These are phyloP conservation scores for Athalia circularis DNA, from an alignment of 2,888 invertebrate genomes.

Conservation along the genomic window DNA sequence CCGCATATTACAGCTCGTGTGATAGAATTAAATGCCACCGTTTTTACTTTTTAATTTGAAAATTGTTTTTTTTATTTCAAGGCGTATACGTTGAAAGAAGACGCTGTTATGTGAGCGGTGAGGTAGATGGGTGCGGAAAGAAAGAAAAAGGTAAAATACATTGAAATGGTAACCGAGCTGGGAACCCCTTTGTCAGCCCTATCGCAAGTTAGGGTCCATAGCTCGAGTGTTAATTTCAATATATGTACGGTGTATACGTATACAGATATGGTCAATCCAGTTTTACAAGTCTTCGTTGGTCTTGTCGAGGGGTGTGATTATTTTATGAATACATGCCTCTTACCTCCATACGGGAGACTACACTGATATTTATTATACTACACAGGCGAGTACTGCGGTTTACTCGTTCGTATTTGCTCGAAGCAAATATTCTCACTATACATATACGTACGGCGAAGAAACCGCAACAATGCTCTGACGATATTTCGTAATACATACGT, in stretches of 20 bases:
- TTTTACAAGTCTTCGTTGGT: conserved; percentile 58
- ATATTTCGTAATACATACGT: not conserved
- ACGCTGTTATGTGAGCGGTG: no score
- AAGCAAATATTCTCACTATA: conserved; percentile 2
- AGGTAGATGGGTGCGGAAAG: not conserved
- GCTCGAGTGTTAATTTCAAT: conserved; percentile 50
- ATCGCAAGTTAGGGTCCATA: not conserved
- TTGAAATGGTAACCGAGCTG: conserved; percentile 25
- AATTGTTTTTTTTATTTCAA: no score
- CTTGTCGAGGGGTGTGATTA: conserved; percentile 35
- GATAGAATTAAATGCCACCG: no score
- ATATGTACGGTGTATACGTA: no score
- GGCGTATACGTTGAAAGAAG: no score
- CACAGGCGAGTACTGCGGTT: not conserved
- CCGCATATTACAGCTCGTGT: no score
- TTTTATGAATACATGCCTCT: conserved; percentile 30
- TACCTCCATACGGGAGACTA: not conserved
- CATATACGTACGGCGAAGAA: not conserved
- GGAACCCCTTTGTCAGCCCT: conserved; percentile 21
- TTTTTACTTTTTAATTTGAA: no score
- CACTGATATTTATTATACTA: not conserved
- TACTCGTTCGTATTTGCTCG: conserved; percentile 5
- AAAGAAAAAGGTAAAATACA: conserved; percentile 16
- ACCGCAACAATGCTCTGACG: not conserved
- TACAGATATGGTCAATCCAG: conserved; percentile 58